These are phyloP conservation scores for Macrophya alboannulata DNA, from an alignment of 2,888 invertebrate genomes.

Conservation along the genomic window DNA sequence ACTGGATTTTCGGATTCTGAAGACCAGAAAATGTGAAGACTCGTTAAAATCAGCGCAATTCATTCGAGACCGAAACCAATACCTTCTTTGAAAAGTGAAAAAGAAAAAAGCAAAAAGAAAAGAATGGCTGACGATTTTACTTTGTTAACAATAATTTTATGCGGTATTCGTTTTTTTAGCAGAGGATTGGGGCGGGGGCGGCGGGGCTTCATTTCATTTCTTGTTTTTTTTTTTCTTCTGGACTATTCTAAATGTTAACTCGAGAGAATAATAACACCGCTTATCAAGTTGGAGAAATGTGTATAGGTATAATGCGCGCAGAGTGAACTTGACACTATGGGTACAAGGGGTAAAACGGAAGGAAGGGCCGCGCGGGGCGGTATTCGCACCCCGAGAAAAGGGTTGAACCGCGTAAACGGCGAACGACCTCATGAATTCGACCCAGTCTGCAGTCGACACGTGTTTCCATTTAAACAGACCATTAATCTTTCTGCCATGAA, in stretches of 20 bases:
- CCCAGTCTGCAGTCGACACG: slow-evolving; percentile 42
- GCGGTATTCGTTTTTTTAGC: too few species aligned
- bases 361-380: too few species aligned
- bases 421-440: slow-evolving; percentile 40
- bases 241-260: neutral
- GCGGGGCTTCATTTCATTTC: neutral
- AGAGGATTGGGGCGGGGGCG: too few species aligned
- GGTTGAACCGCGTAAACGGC: slow-evolving; percentile 27
- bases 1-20: too few species aligned
- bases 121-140: too few species aligned
- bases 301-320: neutral
- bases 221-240: neutral
- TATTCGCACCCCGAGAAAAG: slow-evolving; percentile 3
- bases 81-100: too few species aligned
- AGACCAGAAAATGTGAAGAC: too few species aligned
- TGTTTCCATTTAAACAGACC: slow-evolving; percentile 42
- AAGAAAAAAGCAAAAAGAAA: too few species aligned
- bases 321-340: neutral
- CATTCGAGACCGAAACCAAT: too few species aligned
- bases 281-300: neutral
- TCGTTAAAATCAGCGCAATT: too few species aligned
- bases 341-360: neutral
- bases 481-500: slow-evolving; percentile 19
- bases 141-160: too few species aligned
- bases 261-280: neutral